phyloP scores from a whole-genome alignment of 23 tunicate species.

The Corella eumyota region DNA sequence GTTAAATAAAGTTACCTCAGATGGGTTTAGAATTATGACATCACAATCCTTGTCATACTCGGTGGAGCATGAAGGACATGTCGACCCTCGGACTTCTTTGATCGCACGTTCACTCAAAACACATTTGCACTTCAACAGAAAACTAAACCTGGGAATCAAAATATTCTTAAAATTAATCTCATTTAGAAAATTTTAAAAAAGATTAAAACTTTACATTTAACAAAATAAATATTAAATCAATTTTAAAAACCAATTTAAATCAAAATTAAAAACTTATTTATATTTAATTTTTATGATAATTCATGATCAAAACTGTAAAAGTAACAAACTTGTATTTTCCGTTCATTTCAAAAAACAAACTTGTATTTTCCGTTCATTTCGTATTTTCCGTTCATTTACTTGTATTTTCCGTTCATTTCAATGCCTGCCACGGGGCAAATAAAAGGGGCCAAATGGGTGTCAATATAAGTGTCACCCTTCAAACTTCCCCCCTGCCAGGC shows the following conservation, averaged over 20 bases:
- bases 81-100: conserved; percentile 42
- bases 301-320: no score
- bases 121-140: conserved; percentile 48
- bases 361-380: no score
- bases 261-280: no score
- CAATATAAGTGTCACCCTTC: conserved; percentile 84
- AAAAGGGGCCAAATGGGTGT: conserved; percentile 48
- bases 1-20: conserved; percentile 42
- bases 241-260: no score
- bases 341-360: no score
- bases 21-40: conserved; percentile 40
- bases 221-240: no score
- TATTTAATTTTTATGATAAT: no score
- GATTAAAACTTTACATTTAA: no score
- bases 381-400: conserved; percentile 35
- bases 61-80: conserved; percentile 53
- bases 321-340: conserved; percentile 68
- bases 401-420: conserved; percentile 91
- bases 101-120: conserved; percentile 80
- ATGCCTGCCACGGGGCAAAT: conserved; percentile 79
- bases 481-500: conserved; percentile 49
- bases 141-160: conserved; percentile 33
- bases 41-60: conserved; percentile 54
- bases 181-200: no score
- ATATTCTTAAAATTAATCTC: no score